Conservation (phyloP, 2,888 invertebrate genomes). For the Lathronympha strigana region DNA sequence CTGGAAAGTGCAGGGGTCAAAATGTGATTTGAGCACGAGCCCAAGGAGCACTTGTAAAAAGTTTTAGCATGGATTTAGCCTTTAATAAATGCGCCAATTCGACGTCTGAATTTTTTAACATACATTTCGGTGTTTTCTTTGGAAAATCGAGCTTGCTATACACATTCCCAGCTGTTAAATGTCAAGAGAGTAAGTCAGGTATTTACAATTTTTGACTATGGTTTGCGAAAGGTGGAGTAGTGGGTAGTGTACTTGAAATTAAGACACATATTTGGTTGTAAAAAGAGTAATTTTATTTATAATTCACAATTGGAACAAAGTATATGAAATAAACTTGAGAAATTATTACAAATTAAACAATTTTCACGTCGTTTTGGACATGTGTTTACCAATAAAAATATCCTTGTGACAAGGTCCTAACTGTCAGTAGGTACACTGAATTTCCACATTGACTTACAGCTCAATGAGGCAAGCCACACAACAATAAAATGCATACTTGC, state of each 20-base stretch:
- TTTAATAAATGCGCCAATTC: too few relatives aligned
- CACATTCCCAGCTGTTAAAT: too few relatives aligned
- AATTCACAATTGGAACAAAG: slow-evolving; percentile 77
- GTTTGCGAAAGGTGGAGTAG: too few relatives aligned
- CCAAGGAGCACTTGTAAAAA: too few relatives aligned
- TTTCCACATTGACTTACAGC: slow-evolving; percentile 55
- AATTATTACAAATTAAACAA: slow-evolving; percentile 63
- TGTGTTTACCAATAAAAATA: slow-evolving; percentile 53
- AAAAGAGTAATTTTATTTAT: slow-evolving; percentile 82
- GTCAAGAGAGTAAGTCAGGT: too few relatives aligned
- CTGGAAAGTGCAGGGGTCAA: too few relatives aligned
- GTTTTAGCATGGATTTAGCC: too few relatives aligned
- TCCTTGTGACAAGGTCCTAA: slow-evolving; percentile 65
- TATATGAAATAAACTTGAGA: slow-evolving; percentile 71
- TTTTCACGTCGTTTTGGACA: slow-evolving; percentile 50
- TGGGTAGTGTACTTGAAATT: slow-evolving; percentile 1
- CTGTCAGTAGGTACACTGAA: slow-evolving; percentile 55
- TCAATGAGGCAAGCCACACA: slow-evolving; percentile 57
- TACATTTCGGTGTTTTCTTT: too few relatives aligned
- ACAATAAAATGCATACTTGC: slow-evolving; percentile 59
- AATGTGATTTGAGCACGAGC: too few relatives aligned
- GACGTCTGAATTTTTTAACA: too few relatives aligned
- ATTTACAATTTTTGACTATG: too few relatives aligned
- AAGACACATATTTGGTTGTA: slow-evolving; percentile 62
- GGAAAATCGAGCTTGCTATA: too few relatives aligned